Evolutionary conservation across 1,140 invertebrate species (phyloP).

Genomic region (Aphis craccivora): DNA sequence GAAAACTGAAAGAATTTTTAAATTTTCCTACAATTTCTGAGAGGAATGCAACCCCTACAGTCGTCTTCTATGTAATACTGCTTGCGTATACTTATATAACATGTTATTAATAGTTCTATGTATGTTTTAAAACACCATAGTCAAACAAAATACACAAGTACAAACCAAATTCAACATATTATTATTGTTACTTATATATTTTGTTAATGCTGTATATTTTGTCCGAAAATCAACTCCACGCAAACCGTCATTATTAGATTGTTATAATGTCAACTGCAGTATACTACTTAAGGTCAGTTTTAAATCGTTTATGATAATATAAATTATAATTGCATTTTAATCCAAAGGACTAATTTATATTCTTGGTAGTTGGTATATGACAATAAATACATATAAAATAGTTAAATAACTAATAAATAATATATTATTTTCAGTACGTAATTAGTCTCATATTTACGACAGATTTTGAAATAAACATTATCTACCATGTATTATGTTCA

Average conservation of each 20-base stretch:
- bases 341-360: neutral
- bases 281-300: neutral
- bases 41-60: too few relatives aligned
- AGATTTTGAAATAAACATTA: neutral
- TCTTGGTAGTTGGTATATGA: neutral
- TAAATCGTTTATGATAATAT: conserved; percentile 17
- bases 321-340: neutral
- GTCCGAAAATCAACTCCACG: neutral
- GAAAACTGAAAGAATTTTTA: neutral
- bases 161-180: neutral
- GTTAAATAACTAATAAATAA: conserved; percentile 10
- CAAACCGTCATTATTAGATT: neutral
- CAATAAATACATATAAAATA: neutral
- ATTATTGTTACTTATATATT: neutral
- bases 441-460: neutral
- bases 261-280: neutral
- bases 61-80: neutral
- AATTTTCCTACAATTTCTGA: too few relatives aligned
- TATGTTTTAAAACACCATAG: neutral
- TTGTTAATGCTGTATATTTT: neutral
- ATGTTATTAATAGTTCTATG: neutral
- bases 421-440: neutral
- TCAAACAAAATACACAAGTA: neutral
- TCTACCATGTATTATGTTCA: neutral
- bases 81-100: neutral